Evolutionary conservation across 2,888 invertebrate genomes (phyloP), one percentile per base, ranked within the genome.

Genomic region (Pediacus dermestoides): DNA sequence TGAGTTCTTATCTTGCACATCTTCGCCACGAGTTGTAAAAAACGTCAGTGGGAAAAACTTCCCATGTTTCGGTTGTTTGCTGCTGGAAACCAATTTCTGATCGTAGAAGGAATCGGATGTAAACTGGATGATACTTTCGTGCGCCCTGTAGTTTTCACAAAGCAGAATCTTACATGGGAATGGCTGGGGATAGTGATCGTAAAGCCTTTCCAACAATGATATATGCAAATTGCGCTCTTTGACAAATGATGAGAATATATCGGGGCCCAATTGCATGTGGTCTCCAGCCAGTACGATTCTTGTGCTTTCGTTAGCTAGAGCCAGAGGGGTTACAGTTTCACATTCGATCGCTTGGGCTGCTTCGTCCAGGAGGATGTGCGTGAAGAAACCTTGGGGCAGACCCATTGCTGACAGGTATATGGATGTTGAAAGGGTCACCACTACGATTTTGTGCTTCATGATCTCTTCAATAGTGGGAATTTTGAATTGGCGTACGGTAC

Each of bases 311-410:
- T 78, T 81, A 2, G 88, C 87, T 39, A 88, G 61, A 0, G 85
- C 81, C 36, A 90, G 61, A 0, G 89, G 88, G 69, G 86, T 85
- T 8, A 89, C 77, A 1, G 86, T 85, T 66, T 89, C 89, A 68
- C 85, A 85, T 67, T 90, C 90, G 73, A 88, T 80, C 0, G 88
- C 87, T 63, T 90, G 89, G 0, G 89, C 89, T 0, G 89, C 89
- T 71, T 90, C 90, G 64, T 90, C 90, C 32, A 90, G 72, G 38
- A 90, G 75, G 46, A 90, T 86, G 66, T 90, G 89, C 0, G 85
- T 86, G 58, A 88, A 85, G 52, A 76, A 75, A 58, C 82, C 84
- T 66, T 77, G 76, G 3, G 78, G 77, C 23, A 85, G 67, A 12
- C 81, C 80, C 52, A 88, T 66, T 2, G 81, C 77, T 25, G 82